A percentile compares a stretch with the other conserved stretches of the same genome.
Conservation (phyloP, 35 echinoderm and acorn worm genomes). For the Apostichopus californicus region DNA sequence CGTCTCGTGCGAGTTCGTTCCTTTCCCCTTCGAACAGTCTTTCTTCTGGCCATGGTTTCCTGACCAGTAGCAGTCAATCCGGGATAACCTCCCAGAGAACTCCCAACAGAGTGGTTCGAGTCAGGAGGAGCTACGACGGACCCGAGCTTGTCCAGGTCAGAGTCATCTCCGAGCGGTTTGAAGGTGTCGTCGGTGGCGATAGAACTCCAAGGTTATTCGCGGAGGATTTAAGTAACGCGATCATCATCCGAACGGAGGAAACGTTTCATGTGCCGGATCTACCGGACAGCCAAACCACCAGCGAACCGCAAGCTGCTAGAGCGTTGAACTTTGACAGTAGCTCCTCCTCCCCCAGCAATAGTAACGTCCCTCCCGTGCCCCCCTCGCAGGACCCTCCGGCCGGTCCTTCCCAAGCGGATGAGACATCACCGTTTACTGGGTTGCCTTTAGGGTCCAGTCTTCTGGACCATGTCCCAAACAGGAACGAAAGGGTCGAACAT, state of each 20-base stretch:
- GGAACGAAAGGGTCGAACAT: constrained; percentile 29
- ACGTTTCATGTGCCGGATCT: constrained; percentile 46
- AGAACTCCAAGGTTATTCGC: not conserved
- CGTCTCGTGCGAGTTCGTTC: not conserved
- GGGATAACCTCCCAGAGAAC: constrained; percentile 16
- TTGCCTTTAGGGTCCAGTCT: constrained; percentile 45
- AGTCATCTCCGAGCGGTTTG: constrained; percentile 48
- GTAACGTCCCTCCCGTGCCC: not conserved
- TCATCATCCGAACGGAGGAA: constrained; percentile 53
- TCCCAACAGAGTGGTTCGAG: constrained; percentile 33
- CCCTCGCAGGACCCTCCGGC: not conserved
- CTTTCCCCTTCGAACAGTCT: not conserved
- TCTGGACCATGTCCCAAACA: constrained; percentile 35
- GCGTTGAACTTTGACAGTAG: constrained; percentile 41
- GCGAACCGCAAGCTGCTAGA: constrained; percentile 21
- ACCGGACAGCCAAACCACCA: not conserved
- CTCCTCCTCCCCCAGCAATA: not conserved
- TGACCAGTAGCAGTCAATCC: constrained; percentile 29
- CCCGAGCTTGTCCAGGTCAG: constrained; percentile 34
- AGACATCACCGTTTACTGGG: constrained; percentile 31
- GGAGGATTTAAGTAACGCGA: constrained; percentile 46
- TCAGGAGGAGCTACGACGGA: constrained; percentile 29
- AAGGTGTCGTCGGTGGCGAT: not conserved
- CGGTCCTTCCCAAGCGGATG: not conserved
- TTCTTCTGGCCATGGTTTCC: constrained; percentile 20